These are phyloP conservation scores for Cancer borealis DNA, from an alignment of 2,888 invertebrate genomes.

Conservation along the genomic window DNA sequence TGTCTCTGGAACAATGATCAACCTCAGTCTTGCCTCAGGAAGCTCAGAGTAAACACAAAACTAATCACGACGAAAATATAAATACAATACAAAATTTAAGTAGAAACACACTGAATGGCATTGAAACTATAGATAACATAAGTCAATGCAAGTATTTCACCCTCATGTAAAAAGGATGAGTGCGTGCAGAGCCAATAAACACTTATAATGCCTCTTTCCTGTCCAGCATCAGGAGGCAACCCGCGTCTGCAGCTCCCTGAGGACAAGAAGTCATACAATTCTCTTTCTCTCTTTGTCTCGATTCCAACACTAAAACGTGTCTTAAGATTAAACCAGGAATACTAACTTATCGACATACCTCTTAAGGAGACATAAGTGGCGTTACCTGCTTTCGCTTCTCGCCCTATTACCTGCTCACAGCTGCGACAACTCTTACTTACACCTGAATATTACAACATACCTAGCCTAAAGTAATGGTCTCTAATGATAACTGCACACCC, in stretches of 20 bases:
- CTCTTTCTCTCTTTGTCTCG: not conserved
- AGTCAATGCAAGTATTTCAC: no score
- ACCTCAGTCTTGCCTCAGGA: not conserved
- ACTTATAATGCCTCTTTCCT: not conserved
- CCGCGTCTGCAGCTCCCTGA: not conserved
- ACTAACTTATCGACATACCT: not conserved
- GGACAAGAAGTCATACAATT: not conserved
- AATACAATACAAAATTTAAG: no score
- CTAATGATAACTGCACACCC: constrained; percentile 18
- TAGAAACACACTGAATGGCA: no score
- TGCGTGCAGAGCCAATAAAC: not conserved
- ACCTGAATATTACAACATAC: constrained; percentile 29
- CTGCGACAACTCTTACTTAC: not conserved
- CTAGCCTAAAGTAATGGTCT: constrained; percentile 26
- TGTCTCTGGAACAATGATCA: not conserved
- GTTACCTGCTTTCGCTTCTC: not conserved
- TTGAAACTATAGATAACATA: no score
- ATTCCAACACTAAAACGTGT: constrained; percentile 41
- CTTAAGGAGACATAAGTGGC: not conserved
- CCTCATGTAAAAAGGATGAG: no score
- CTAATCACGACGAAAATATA: not conserved
- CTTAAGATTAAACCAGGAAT: constrained; percentile 35
- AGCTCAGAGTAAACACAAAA: not conserved
- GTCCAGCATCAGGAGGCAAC: not conserved
- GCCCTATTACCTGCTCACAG: not conserved